Evolutionary conservation across 2,797 vertebrate species (phyloP).

Genomic region (Lithobates pipiens): DNA sequence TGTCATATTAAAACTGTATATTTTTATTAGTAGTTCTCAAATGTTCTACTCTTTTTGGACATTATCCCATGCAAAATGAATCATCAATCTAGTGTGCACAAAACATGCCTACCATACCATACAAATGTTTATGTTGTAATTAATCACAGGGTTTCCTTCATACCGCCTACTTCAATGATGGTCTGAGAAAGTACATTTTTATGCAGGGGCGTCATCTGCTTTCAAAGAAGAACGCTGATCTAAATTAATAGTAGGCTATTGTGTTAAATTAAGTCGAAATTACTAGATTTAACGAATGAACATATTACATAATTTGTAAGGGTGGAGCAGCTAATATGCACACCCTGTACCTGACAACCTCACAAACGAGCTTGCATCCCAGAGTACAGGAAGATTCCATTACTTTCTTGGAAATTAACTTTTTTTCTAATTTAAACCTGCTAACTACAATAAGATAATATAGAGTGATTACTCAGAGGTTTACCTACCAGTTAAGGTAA

Average conservation of each 20-base stretch:
- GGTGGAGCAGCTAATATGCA: no score
- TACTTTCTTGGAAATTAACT: no score
- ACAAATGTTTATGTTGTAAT: conserved; percentile 34
- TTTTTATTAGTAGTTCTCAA: conserved; percentile 33
- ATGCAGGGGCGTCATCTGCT: neutral
- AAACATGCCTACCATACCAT: conserved; percentile 32
- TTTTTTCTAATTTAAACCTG: no score
- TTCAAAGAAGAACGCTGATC: neutral
- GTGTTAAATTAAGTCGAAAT: neutral
- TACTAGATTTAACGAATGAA: neutral
- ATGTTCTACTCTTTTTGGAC: conserved; percentile 23
- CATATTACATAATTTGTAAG: no score
- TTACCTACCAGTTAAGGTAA: no score
- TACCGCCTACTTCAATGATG: conserved; percentile 16
- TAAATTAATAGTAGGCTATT: neutral
- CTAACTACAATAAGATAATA: no score
- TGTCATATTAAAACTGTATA: conserved; percentile 41
- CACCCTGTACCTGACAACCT: no score
- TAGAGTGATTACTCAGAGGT: no score
- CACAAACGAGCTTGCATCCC: no score
- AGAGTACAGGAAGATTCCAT: no score
- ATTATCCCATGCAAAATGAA: conserved; percentile 39
- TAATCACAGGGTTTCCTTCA: conserved; percentile 33
- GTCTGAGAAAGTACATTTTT: neutral
- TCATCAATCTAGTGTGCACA: conserved; percentile 34